Percentiles rank a stretch among this genome's conserved stretches.
Evolutionary conservation across 2,797 vertebrate species (phyloP).

Genomic region (Malurus leucopterus): DNA sequence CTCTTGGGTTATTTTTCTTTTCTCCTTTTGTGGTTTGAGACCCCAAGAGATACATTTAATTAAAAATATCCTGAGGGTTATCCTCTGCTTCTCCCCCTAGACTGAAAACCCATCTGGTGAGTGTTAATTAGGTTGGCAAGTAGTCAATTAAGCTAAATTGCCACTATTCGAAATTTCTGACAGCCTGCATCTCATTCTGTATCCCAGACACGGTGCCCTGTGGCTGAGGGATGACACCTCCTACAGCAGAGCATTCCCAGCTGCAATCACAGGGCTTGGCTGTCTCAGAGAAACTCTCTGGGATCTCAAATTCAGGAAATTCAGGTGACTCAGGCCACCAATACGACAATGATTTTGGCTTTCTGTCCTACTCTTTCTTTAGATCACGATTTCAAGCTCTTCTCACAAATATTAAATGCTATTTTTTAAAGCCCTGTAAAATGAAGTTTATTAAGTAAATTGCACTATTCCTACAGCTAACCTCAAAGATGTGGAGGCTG

Average conservation of each 20-base stretch:
- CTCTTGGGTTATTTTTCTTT: not conserved
- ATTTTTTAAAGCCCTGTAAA: not conserved
- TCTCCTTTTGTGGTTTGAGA: not conserved
- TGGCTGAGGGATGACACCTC: not conserved
- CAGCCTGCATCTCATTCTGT: not conserved
- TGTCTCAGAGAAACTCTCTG: not conserved
- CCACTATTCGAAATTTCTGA: not conserved
- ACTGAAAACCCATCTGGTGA: not conserved
- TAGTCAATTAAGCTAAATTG: not conserved
- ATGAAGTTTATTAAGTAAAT: not conserved
- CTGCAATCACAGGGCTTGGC: fast-evolving
- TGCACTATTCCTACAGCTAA: not conserved
- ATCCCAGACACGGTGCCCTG: not conserved
- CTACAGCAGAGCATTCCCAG: not conserved
- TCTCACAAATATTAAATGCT: not conserved
- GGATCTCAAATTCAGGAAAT: not conserved
- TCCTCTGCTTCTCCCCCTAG: not conserved
- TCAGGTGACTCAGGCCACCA: not conserved
- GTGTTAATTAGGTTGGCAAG: constrained; percentile 41
- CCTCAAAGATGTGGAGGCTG: not conserved
- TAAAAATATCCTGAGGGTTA: constrained; percentile 19
- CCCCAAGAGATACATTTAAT: constrained; percentile 15
- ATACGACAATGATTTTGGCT: not conserved
- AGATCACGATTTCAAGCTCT: not conserved
- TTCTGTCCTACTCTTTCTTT: not conserved